Conservation (phyloP, 2,888 invertebrate genomes). For the Heteropelma amictum region DNA sequence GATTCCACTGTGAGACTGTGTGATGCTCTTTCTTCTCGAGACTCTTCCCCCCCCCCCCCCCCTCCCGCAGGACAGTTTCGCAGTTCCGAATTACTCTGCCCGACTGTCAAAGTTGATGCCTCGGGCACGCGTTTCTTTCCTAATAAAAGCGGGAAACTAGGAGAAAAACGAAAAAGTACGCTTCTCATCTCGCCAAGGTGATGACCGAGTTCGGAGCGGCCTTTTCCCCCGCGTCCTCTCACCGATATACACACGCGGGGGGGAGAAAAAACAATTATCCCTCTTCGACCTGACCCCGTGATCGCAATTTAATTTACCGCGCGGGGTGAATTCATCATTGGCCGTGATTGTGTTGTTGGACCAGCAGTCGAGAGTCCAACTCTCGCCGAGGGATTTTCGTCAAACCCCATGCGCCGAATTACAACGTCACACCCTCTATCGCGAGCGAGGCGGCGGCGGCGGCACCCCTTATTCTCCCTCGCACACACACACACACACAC, state of each 20-base stretch:
- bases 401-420: conserved; percentile 58
- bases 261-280: background rate
- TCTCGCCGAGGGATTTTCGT: background rate
- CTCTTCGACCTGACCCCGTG: conserved; percentile 8
- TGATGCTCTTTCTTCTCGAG: conserved; percentile 58
- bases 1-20: conserved; percentile 44
- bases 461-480: conserved; percentile 52
- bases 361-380: background rate
- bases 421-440: conserved; percentile 69
- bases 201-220: no score
- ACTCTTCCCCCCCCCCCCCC: conserved; percentile 29
- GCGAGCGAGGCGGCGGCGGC: no score
- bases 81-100: conserved; percentile 17
- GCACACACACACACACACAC: conserved; percentile 65
- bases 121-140: background rate
- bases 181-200: no score
- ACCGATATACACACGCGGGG: no score
- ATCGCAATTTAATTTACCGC: conserved; percentile 38
- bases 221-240: no score
- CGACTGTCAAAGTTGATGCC: conserved; percentile 13
- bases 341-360: conserved; percentile 14
- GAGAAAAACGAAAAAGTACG: background rate
- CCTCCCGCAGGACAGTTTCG: conserved; percentile 47
- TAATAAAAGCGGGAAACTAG: background rate
- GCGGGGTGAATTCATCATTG: conserved; percentile 35